These are phyloP conservation scores for Gymnothorax javanicus DNA, from an alignment of 2,797 vertebrate genomes.

Conservation along the genomic window DNA sequence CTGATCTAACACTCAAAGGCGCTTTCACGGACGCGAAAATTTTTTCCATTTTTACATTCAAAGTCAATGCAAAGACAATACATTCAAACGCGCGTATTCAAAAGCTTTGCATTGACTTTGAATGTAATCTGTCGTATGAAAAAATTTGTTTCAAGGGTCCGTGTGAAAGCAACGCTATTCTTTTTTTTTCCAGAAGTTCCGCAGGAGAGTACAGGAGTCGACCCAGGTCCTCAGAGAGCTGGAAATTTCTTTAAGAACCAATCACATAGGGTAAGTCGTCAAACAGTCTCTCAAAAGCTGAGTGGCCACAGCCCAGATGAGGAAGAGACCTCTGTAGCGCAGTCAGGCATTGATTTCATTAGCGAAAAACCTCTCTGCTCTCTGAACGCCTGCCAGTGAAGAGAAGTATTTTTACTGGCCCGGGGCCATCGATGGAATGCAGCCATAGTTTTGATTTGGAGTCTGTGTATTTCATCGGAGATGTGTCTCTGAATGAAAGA, in stretches of 20 bases:
- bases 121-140: too few species aligned
- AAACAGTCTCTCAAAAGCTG: not conserved
- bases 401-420: not conserved
- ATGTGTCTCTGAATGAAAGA: not conserved
- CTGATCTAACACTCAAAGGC: not conserved
- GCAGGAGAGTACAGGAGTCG: slow-evolving; percentile 96
- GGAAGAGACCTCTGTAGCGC: not conserved
- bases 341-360: not conserved
- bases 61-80: too few species aligned
- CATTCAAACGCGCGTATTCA: too few species aligned
- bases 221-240: slow-evolving; percentile 97
- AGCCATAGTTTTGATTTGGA: slow-evolving; percentile 1
- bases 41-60: too few species aligned
- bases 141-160: too few species aligned
- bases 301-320: not conserved
- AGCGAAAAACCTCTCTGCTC: not conserved
- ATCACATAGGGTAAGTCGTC: slow-evolving; percentile 94
- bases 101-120: too few species aligned
- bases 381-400: not conserved
- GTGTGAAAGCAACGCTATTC: too few species aligned
- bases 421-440: not conserved
- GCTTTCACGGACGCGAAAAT: too few species aligned
- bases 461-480: not conserved
- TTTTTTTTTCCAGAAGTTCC: slow-evolving; percentile 85
- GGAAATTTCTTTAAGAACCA: slow-evolving; percentile 98